Conservation (phyloP, 2,797 vertebrate genomes). For the Paedocypris micromegethes region DNA sequence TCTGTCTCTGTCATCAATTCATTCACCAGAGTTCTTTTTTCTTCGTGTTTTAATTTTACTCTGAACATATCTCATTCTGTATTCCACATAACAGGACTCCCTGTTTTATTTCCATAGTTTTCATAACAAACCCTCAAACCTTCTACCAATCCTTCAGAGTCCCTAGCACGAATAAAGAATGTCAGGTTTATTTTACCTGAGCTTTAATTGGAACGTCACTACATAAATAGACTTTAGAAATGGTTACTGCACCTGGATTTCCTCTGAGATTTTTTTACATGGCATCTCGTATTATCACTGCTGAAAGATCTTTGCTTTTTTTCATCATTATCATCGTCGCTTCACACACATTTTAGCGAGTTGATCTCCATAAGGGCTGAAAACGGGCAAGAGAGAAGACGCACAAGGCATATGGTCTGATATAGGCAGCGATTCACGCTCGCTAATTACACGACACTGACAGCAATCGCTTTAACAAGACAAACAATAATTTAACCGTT, state of each 20-base stretch:
- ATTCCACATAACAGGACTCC: no score
- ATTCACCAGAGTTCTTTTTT: no score
- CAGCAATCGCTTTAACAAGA: slow-evolving; percentile 12
- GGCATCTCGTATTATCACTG: slow-evolving; percentile 18
- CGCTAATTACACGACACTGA: slow-evolving; percentile 18
- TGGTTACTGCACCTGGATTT: slow-evolving; percentile 25
- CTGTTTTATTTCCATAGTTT: no score
- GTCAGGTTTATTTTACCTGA: not conserved
- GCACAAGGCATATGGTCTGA: no score
- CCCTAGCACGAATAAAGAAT: not conserved
- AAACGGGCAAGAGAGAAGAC: slow-evolving; percentile 6
- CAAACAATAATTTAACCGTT: slow-evolving; percentile 19
- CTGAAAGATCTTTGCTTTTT: slow-evolving; percentile 21
- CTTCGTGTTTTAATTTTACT: no score
- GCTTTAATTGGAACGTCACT: not conserved
- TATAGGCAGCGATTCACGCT: not conserved
- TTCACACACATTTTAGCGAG: slow-evolving; percentile 2
- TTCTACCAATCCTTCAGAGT: no score
- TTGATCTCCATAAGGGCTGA: not conserved
- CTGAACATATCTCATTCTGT: no score
- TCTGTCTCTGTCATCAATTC: no score
- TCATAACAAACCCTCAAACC: no score
- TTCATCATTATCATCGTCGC: slow-evolving; percentile 9
- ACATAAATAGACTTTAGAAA: not conserved
- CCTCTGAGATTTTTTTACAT: slow-evolving; percentile 11